phyloP scores from a whole-genome alignment of 2,888 invertebrate genomes.

The Cantharis rufa region DNA sequence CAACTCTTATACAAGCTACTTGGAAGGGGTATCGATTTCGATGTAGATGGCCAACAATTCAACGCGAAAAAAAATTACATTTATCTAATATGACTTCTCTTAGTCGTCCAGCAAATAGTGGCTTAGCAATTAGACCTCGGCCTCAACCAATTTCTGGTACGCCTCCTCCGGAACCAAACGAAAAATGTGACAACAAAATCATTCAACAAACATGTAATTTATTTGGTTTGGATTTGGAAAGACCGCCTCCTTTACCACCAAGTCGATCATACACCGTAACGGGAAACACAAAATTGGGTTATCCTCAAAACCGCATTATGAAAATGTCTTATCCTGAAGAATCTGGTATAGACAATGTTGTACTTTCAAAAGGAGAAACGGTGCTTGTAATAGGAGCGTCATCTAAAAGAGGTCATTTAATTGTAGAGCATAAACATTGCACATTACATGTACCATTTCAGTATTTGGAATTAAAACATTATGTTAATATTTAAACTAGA shows the following conservation, averaged over 20 bases:
- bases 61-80: conserved; percentile 48
- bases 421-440: conserved; percentile 76
- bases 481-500: conserved; percentile 51
- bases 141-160: conserved; percentile 91
- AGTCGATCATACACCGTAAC: conserved; percentile 88
- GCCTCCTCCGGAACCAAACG: conserved; percentile 81
- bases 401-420: conserved; percentile 80
- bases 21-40: conserved; percentile 83
- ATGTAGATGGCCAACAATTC: conserved; percentile 66
- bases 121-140: conserved; percentile 67
- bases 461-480: conserved; percentile 73
- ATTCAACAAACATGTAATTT: conserved; percentile 89
- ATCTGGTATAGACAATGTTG: conserved; percentile 62
- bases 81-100: conserved; percentile 32
- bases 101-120: conserved; percentile 53
- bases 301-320: conserved; percentile 91
- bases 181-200: conserved; percentile 86
- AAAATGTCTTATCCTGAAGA: conserved; percentile 80
- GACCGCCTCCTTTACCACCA: conserved; percentile 90
- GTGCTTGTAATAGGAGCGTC: conserved; percentile 90
- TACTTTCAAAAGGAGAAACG: conserved; percentile 79
- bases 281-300: conserved; percentile 87
- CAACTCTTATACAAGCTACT: conserved; percentile 79
- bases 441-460: conserved; percentile 82
- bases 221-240: conserved; percentile 87